Base-by-base conservation (phyloP, 2,888 invertebrate species). In the Ichneumoninae sp. region DNA sequence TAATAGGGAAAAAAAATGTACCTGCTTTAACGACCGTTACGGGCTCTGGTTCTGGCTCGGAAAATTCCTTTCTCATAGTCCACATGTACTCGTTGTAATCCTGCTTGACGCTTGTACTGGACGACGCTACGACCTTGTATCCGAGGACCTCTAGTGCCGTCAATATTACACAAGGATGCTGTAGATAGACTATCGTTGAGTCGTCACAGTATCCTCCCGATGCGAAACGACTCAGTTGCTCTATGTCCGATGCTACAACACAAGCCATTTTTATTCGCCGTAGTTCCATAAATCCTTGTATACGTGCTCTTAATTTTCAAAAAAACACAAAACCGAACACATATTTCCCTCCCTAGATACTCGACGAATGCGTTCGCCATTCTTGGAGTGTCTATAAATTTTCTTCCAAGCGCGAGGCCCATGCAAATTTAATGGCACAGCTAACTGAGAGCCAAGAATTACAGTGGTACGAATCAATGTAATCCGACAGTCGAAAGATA, bases 51-150 rank as follows among this genome's bases (percentile, higher is more conserved):
- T 98, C 97, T 78, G 97, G 97, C 91, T 97, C 97, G 60, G 96
- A 95, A 93, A 97, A 97, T 90, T 97, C 97, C 93, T 97, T 97
- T 95, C 97, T 96, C 97, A 98, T 97, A 94, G 98, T 98, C 98
- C 98, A 98, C 97, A 97, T 97, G 91, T 97, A 97, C 93, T 98
- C 97, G 95, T 97, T 97, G 92, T 97, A 97, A 93, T 97, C 97
- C 94, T 97, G 97, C 93, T 97, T 97, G 33, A 97, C 97, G 85
- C 97, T 96, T 75, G 97, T 97, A 79, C 97, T 97, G 86, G 97
- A 97, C 19, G 97, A 97, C 80, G 97, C 97, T 71, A 98, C 97
- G 78, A 98, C 97, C 94, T 97, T 97, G 94, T 97, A 98, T 71
- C 97, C 97, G 89, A 98, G 95, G 83, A 97, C 97, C 95, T 98